Conservation (phyloP, 2,113 vertebrate genomes). For the Struthio camelus region DNA sequence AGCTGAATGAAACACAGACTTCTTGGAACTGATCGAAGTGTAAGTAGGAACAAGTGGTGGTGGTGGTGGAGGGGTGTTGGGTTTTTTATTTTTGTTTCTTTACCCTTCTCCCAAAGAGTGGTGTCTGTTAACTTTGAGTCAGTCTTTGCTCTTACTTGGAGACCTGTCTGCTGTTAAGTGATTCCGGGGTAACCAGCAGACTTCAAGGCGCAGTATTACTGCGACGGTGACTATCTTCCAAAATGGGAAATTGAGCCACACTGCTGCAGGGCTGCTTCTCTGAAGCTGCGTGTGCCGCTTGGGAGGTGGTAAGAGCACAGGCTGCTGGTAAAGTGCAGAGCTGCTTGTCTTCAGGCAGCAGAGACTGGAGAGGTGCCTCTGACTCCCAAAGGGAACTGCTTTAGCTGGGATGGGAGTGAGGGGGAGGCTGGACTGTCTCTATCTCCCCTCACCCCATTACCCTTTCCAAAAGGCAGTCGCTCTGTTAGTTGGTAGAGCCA, state of each 20-base stretch:
- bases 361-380: neutral
- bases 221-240: neutral
- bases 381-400: neutral
- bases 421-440: neutral
- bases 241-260: neutral
- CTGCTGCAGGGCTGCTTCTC: neutral
- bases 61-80: too few relatives aligned
- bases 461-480: neutral
- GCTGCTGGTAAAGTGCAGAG: neutral
- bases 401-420: neutral
- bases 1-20: slow-evolving; percentile 60
- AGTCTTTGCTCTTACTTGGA: neutral
- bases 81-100: neutral
- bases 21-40: slow-evolving; percentile 60
- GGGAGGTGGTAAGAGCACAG: neutral
- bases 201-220: neutral
- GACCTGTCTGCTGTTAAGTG: neutral
- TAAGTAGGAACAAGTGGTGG: slow-evolving; percentile 58
- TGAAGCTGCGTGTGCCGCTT: neutral
- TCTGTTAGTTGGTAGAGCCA: neutral
- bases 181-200: neutral
- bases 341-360: neutral
- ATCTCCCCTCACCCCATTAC: neutral
- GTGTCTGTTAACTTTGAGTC: neutral
- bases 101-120: neutral